Base-by-base conservation (phyloP, 2,888 invertebrate species). In the Caradrina clavipalpis region DNA sequence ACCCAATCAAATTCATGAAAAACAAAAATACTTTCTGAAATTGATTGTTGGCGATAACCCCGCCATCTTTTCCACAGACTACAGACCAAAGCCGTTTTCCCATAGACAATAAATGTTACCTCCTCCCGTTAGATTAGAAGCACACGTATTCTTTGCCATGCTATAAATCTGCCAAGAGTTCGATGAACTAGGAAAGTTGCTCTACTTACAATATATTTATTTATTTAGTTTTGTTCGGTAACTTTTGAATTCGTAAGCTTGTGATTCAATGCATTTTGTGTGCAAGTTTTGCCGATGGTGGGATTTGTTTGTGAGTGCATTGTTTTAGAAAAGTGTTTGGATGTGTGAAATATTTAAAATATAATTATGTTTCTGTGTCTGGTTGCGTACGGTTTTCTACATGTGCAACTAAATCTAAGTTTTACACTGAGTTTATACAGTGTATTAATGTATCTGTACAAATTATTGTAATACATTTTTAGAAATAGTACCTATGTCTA, bases 41-140 rank as follows among this genome's bases (percentile, higher is more conserved):
- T 35, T 8, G 8, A 35, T 35, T 35, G 7, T 35, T 35, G 35
- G 35, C 35, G 8, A 8, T 8, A 13, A 42, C 26, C 19, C 39
- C 49, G 51, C 63, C 49, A 74, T 79, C 45, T 75, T 79, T 58
- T n/a, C 62, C 51, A 55, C 42, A 65, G 57, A 62, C 13, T 5
- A 68, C 21, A 50, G 31, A 62, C 57, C 26, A 59, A 47, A 57
- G 66, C 57, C 57, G 31, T 45, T 61, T 55, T 45, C 42, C 57
- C 66, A 71, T 66, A 62, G 71, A 80, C 59, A 80, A 78, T 71
- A 62, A 80, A 77, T 80, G 80, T 64, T 54, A 70, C 76, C 61
- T 76, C 73, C 74, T 80, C 55, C 66, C 58, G 72, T 74, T 74
- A 77, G 77, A 84, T 83, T 83, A 81, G 69, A 64, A 84, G 74